Evolutionary conservation across 2,113 vertebrate species (phyloP).

Genomic region (Bubo blakistoni): DNA sequence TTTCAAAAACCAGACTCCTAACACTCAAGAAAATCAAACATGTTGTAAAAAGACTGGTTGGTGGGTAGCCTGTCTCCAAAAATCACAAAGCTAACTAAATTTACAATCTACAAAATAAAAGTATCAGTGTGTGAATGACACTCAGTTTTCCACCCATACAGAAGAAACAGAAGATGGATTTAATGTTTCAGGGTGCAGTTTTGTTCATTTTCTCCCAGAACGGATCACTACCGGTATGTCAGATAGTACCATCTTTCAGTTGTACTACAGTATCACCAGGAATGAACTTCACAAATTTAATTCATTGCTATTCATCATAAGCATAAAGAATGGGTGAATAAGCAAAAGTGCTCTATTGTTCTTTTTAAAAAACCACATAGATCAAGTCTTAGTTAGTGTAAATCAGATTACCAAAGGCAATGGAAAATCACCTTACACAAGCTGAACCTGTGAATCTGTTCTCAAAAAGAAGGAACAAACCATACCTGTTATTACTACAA

Average conservation of each 20-base stretch:
- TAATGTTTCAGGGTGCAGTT: background rate
- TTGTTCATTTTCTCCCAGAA: background rate
- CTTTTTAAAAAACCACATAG: background rate
- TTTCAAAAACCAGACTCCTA: background rate
- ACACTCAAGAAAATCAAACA: background rate
- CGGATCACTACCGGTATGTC: accelerated
- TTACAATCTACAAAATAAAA: background rate
- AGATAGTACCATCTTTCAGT: background rate
- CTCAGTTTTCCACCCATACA: background rate
- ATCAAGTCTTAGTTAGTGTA: too few species aligned
- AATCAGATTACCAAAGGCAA: background rate
- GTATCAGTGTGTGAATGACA: background rate
- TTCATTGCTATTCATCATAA: background rate
- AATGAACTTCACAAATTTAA: background rate
- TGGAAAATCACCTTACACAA: background rate
- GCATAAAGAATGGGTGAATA: background rate
- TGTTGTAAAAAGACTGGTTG: background rate
- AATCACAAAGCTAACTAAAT: background rate
- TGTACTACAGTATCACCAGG: background rate
- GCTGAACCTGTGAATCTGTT: background rate
- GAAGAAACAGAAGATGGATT: background rate
- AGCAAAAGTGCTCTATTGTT: background rate
- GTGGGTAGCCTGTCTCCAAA: background rate
- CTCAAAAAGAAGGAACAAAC: background rate
- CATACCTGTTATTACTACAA: background rate